Conservation (phyloP, 2,113 vertebrate species). For the Saiga tatarica region DNA sequence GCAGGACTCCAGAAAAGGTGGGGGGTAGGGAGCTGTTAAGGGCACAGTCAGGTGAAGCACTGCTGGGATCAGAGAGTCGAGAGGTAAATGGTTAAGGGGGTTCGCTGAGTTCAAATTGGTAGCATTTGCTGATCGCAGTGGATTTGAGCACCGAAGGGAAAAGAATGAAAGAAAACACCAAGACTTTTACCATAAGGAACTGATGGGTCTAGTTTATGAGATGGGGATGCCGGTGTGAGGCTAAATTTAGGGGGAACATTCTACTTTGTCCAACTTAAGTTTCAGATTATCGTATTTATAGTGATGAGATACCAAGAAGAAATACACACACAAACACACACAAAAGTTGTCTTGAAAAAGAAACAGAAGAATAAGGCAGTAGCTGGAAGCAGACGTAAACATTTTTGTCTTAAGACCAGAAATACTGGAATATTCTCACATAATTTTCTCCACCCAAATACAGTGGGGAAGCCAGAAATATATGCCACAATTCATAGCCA, state of each 20-base stretch:
- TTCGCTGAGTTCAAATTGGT: fast-evolving
- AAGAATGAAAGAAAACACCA: not conserved
- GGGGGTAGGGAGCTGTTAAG: not conserved
- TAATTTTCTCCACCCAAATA: not conserved
- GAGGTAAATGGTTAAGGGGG: fast-evolving
- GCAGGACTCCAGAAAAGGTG: fast-evolving
- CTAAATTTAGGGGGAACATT: not conserved
- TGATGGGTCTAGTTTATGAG: not conserved
- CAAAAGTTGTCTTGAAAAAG: not conserved
- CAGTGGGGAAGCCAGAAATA: not conserved
- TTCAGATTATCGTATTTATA: not conserved
- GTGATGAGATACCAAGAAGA: not conserved
- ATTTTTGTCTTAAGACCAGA: not conserved
- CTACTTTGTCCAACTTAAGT: not conserved
- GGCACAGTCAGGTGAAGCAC: fast-evolving
- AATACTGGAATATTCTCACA: not conserved
- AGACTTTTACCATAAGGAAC: not conserved
- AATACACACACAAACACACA: not conserved
- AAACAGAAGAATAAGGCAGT: not conserved
- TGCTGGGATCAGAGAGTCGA: not conserved
- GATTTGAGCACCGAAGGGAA: not conserved
- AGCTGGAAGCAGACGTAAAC: not conserved
- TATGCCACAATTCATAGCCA: not conserved
- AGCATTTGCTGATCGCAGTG: not conserved
- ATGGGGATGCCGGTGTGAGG: not conserved